phyloP scores from a whole-genome alignment of 1,140 invertebrate species.

The Sycophila sp. region DNA sequence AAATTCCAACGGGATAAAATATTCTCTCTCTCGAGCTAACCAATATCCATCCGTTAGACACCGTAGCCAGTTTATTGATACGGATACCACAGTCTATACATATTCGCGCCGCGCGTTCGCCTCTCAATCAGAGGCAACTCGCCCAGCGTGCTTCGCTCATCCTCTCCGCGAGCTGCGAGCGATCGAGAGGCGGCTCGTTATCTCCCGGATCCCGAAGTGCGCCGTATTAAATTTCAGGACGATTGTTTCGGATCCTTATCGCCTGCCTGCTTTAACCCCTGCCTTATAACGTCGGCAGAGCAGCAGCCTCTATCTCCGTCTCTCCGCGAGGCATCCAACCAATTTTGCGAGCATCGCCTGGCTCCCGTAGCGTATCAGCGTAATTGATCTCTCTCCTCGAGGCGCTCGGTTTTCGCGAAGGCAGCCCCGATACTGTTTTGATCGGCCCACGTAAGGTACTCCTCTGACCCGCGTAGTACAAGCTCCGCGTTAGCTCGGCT shows the following conservation, averaged over 20 bases:
- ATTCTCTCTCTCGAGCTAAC: too few relatives aligned
- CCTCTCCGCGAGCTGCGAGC: neutral
- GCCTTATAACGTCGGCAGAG: neutral
- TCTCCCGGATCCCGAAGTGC: neutral
- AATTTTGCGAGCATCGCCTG: neutral
- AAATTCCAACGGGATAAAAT: too few relatives aligned
- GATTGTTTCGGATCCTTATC: constrained; percentile 58
- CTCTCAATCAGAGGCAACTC: constrained; percentile 55
- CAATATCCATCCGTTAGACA: too few relatives aligned
- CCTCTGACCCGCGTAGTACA: too few relatives aligned
- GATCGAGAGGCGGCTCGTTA: neutral
- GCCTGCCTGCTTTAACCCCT: constrained; percentile 24
- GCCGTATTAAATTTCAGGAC: constrained; percentile 45
- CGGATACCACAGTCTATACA: too few relatives aligned
- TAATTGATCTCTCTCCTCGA: constrained; percentile 23
- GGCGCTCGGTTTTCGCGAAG: neutral
- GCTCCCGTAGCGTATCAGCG: constrained; percentile 30
- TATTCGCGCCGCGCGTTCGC: neutral
- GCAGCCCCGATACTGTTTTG: too few relatives aligned
- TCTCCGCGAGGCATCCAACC: neutral
- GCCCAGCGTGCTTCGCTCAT: neutral
- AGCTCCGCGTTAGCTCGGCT: too few relatives aligned
- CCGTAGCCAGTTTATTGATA: too few relatives aligned
- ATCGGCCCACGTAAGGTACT: too few relatives aligned
- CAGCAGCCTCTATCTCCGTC: neutral